phyloP scores from a whole-genome alignment of 2,113 vertebrate genomes.

The Myotis davidii region DNA sequence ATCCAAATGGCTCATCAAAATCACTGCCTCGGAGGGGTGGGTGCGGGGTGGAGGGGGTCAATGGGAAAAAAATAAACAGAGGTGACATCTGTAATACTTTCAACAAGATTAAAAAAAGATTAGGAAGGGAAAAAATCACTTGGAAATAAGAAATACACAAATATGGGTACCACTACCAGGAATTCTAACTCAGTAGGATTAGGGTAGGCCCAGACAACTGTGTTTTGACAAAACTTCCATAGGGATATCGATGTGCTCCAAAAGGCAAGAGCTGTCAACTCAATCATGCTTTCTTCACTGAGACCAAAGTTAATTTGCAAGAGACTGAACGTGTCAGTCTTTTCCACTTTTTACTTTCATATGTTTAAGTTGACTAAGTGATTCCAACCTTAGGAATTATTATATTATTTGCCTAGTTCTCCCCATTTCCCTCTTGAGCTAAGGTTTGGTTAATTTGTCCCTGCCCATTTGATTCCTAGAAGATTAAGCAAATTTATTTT shows the following conservation, averaged over 20 bases:
- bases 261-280: not conserved
- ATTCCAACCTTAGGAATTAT: not conserved
- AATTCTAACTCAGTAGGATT: not conserved
- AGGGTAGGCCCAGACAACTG: not conserved
- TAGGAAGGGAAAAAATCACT: not conserved
- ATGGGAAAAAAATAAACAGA: too few relatives aligned
- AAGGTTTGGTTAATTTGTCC: not conserved
- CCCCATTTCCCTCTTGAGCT: not conserved
- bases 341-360: not conserved
- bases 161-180: not conserved
- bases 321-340: not conserved
- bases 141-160: not conserved
- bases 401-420: not conserved
- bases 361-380: not conserved
- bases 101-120: too few relatives aligned
- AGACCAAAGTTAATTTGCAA: not conserved
- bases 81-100: too few relatives aligned
- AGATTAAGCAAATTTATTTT: constrained; percentile 2
- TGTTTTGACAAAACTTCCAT: constrained; percentile 11
- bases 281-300: not conserved
- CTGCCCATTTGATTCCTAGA: not conserved
- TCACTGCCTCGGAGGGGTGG: too few relatives aligned
- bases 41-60: too few relatives aligned
- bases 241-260: not conserved
- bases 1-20: not conserved